These are phyloP conservation scores for Melitaea cinxia DNA, from an alignment of 1,140 invertebrate species.

Conservation along the genomic window DNA sequence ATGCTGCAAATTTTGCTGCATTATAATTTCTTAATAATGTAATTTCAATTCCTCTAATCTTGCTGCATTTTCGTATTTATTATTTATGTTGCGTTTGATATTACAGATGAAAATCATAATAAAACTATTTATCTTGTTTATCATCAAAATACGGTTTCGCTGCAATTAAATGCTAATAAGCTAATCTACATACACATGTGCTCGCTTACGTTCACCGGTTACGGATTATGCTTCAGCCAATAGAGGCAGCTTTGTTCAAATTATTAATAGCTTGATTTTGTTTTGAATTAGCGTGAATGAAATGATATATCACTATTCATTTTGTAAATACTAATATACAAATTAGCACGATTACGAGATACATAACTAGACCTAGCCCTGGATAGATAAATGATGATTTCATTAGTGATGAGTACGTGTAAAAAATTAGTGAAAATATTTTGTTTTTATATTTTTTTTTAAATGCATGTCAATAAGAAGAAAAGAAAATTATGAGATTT, in stretches of 20 bases:
- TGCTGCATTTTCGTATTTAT: too few relatives aligned
- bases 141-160: neutral
- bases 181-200: neutral
- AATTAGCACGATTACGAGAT: too few relatives aligned
- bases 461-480: too few relatives aligned
- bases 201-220: neutral
- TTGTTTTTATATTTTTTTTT: too few relatives aligned
- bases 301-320: neutral
- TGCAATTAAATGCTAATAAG: neutral
- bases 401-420: too few relatives aligned
- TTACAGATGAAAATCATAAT: neutral
- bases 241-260: neutral
- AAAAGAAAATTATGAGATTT: too few relatives aligned
- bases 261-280: conserved; percentile 3
- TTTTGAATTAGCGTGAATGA: neutral
- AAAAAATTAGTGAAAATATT: too few relatives aligned
- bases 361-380: too few relatives aligned
- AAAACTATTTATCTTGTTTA: neutral
- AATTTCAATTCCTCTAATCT: too few relatives aligned
- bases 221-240: conserved; percentile 4
- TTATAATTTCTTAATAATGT: too few relatives aligned
- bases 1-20: too few relatives aligned
- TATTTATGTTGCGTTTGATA: neutral
- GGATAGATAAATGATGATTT: too few relatives aligned
- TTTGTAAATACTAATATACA: neutral